A percentile compares a stretch with the other conserved stretches of the same genome.
These are phyloP conservation scores for Chaetophractus vellerosus DNA, from an alignment of 2,797 vertebrate species.

Conservation along the genomic window DNA sequence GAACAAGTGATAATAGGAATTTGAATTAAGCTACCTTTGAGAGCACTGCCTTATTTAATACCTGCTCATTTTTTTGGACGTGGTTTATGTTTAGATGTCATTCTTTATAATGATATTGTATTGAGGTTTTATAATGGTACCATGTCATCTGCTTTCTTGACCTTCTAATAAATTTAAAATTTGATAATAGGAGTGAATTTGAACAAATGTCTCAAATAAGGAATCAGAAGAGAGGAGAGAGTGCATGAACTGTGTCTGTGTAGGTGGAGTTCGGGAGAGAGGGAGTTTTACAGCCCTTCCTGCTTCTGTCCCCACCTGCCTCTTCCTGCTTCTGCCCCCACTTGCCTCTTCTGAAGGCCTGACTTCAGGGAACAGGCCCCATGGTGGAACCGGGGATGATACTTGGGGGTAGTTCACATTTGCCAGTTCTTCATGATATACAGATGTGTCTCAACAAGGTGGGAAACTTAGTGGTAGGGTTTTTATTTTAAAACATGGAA, in stretches of 20 bases:
- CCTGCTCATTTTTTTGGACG: background rate
- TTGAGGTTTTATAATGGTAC: background rate
- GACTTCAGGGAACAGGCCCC: background rate
- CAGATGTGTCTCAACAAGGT: background rate
- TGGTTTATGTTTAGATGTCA: background rate
- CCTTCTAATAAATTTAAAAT: slow-evolving; percentile 27
- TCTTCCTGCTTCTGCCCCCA: too few relatives aligned
- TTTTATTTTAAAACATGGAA: slow-evolving; percentile 23
- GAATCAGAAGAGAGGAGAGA: background rate
- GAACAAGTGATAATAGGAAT: background rate
- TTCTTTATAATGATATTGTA: background rate
- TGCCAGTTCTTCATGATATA: background rate
- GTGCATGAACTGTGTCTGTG: background rate
- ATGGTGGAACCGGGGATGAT: background rate
- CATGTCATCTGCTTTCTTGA: slow-evolving; percentile 7
- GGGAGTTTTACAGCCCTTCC: background rate
- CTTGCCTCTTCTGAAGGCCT: background rate
- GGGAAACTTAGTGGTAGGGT: background rate
- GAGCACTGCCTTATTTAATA: background rate
- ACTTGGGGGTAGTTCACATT: background rate
- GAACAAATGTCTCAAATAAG: slow-evolving; percentile 24
- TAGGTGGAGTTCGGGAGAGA: background rate
- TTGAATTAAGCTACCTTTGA: background rate
- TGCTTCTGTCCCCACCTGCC: too few relatives aligned
- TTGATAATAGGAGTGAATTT: slow-evolving; percentile 9